Evolutionary conservation across 2,113 vertebrate species (phyloP).

Genomic region (Gila orcuttii): DNA sequence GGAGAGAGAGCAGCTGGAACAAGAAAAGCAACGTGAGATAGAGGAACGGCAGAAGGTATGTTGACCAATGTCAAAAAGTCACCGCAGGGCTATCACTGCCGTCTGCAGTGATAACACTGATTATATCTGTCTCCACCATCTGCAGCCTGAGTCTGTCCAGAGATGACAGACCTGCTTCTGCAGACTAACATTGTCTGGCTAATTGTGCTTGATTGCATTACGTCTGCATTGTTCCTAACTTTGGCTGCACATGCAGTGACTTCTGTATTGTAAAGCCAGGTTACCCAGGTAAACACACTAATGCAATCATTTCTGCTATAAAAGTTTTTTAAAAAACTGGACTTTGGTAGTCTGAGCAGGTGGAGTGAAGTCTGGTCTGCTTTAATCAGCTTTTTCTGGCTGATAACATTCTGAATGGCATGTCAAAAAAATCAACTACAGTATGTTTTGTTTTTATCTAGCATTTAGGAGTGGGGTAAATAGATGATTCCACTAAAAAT

Average conservation of each 20-base stretch:
- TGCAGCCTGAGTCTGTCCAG: conserved; percentile 14
- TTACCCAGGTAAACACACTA: neutral
- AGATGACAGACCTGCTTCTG: conserved; percentile 19
- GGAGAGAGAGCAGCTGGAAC: conserved; percentile 65
- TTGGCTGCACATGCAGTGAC: conserved; percentile 17
- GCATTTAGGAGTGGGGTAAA: neutral
- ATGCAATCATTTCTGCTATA: neutral
- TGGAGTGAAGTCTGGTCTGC: neutral
- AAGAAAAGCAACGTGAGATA: conserved; percentile 63
- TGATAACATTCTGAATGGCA: neutral
- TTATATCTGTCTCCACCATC: conserved; percentile 23
- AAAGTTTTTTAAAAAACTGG: neutral
- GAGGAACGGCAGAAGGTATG: conserved; percentile 59
- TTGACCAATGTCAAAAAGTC: conserved; percentile 6
- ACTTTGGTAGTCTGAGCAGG: neutral
- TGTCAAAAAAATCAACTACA: neutral
- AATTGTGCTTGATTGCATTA: conserved; percentile 40
- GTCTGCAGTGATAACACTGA: conserved; percentile 31
- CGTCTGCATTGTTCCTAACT: conserved; percentile 25
- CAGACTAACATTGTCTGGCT: conserved; percentile 34
- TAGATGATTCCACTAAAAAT: neutral
- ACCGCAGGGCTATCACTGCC: neutral
- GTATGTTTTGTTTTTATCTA: neutral
- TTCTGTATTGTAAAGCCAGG: conserved; percentile 17
- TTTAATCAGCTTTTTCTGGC: neutral